Percentiles rank a stretch among this genome's conserved stretches.
These are phyloP conservation scores for Sterna hirundo DNA, from an alignment of 2,113 vertebrate genomes.

Conservation along the genomic window DNA sequence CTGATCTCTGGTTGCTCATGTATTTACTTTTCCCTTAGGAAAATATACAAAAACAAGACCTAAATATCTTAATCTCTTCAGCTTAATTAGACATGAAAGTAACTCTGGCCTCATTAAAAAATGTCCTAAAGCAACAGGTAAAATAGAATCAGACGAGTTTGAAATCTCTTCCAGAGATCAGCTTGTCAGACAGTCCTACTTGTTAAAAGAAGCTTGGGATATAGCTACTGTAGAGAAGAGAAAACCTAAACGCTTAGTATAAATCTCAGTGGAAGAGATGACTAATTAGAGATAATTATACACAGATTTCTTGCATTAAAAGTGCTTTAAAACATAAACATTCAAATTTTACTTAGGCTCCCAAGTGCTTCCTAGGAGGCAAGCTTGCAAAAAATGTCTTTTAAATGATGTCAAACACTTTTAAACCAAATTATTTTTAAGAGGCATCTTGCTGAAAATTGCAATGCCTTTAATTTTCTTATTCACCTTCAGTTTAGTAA, in stretches of 20 bases:
- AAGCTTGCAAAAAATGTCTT: slow-evolving; percentile 32
- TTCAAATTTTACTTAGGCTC: slow-evolving; percentile 54
- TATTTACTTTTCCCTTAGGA: slow-evolving; percentile 33
- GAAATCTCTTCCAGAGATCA: slow-evolving; percentile 6
- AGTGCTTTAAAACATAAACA: slow-evolving; percentile 69
- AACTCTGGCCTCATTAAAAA: slow-evolving; percentile 44
- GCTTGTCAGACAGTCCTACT: slow-evolving; percentile 14
- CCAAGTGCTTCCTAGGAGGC: slow-evolving; percentile 48
- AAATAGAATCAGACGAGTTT: not conserved
- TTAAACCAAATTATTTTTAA: slow-evolving; percentile 19
- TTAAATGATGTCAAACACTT: not conserved
- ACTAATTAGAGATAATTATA: slow-evolving; percentile 68
- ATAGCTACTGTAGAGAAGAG: not conserved
- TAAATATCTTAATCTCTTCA: slow-evolving; percentile 53
- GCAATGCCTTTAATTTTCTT: not conserved
- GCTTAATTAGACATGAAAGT: slow-evolving; percentile 57
- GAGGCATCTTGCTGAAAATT: not conserved
- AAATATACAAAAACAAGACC: not conserved
- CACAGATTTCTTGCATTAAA: slow-evolving; percentile 66
- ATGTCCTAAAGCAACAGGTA: slow-evolving; percentile 50
- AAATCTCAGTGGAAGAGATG: slow-evolving; percentile 60
- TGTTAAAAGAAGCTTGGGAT: slow-evolving; percentile 1
- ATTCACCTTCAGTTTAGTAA: not conserved
- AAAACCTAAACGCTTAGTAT: slow-evolving; percentile 24
- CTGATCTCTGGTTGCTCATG: slow-evolving; percentile 25